Evolutionary conservation across 2,888 invertebrate genomes (phyloP).

Genomic region (Limnephilus auricula): DNA sequence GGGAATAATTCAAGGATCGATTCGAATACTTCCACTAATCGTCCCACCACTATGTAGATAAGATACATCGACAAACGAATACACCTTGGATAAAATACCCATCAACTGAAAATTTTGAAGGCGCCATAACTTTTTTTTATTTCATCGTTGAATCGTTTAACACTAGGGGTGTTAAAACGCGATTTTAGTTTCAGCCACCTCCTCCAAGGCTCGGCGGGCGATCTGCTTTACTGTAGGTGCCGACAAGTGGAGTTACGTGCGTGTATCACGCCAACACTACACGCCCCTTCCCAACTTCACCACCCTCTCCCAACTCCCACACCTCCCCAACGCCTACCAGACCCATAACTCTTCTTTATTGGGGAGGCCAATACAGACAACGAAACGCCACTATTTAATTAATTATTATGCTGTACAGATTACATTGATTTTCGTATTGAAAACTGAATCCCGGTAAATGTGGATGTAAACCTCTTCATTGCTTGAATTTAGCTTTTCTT

Average conservation of each 20-base stretch:
- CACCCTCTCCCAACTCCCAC: background rate
- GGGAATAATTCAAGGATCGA: too few species aligned
- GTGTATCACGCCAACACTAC: background rate
- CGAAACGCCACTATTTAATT: background rate
- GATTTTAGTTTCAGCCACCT: conserved; percentile 9
- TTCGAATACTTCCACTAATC: too few species aligned
- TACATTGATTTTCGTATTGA: background rate
- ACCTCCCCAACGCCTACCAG: background rate
- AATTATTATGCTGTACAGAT: background rate
- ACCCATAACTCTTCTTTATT: conserved; percentile 2
- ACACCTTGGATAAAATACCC: background rate
- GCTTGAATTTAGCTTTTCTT: background rate
- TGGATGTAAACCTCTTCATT: background rate
- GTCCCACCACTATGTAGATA: too few species aligned
- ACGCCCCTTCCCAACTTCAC: background rate
- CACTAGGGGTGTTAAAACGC: conserved; percentile 19
- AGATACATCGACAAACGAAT: too few species aligned
- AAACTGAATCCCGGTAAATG: background rate
- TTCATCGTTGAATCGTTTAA: background rate
- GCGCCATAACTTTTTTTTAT: too few species aligned
- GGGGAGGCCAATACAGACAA: conserved; percentile 9
- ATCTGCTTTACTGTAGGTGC: background rate
- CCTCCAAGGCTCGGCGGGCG: background rate
- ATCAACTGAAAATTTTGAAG: background rate
- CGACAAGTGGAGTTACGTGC: background rate